Evolutionary conservation across 1,140 invertebrate genomes (phyloP).

Genomic region (Atta texana): DNA sequence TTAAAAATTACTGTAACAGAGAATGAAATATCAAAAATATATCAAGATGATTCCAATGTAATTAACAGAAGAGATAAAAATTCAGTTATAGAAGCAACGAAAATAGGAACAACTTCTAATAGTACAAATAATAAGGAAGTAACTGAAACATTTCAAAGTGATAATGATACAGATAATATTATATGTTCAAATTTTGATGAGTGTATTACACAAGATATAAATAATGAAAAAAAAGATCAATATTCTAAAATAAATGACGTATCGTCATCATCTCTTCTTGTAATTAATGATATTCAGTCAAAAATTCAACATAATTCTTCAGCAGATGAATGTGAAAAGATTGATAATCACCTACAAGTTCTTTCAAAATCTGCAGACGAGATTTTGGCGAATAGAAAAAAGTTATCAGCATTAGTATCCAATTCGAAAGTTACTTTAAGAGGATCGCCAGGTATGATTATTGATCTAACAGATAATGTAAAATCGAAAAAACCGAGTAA

Average conservation of each 20-base stretch:
- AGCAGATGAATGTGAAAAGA: conserved; percentile 14
- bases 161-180: neutral
- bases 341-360: conserved; percentile 43
- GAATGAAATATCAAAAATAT: neutral
- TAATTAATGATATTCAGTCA: neutral
- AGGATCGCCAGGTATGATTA: conserved; percentile 87
- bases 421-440: conserved; percentile 86
- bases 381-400: conserved; percentile 38
- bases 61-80: conserved; percentile 17
- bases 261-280: neutral
- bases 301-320: conserved; percentile 15
- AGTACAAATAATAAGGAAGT: neutral
- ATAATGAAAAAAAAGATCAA: neutral
- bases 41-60: neutral
- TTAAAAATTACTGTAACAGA: conserved; percentile 15
- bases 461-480: conserved; percentile 86
- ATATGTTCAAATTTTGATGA: neutral
- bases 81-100: neutral
- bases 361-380: conserved; percentile 68
- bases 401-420: conserved; percentile 33
- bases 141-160: neutral
- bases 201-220: neutral
- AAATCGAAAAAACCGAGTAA: conserved; percentile 85
- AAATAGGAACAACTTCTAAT: neutral
- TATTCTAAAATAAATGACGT: neutral